Evolutionary conservation across 1,140 invertebrate genomes (phyloP).

Genomic region (Aphelenchoides besseyi): DNA sequence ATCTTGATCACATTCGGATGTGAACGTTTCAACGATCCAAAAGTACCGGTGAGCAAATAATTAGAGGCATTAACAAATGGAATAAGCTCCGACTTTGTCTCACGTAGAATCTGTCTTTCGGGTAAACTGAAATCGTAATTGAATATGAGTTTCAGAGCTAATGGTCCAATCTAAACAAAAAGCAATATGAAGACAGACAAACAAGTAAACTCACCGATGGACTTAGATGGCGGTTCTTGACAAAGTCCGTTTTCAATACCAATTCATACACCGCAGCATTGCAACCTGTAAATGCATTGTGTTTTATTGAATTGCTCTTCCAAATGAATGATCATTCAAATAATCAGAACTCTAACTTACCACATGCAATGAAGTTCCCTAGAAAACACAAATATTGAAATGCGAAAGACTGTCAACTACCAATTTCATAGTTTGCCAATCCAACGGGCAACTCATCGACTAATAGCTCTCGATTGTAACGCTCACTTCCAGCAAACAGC

Average conservation of each 20-base stretch:
- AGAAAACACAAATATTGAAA: slow-evolving; percentile 23
- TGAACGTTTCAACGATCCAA: slow-evolving; percentile 26
- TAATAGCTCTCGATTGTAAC: slow-evolving; percentile 18
- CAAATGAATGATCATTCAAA: too few relatives aligned
- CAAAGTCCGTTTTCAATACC: neutral
- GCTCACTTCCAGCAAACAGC: slow-evolving; percentile 18
- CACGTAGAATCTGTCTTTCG: slow-evolving; percentile 31
- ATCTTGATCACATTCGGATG: slow-evolving; percentile 50
- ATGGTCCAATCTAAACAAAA: slow-evolving; percentile 35
- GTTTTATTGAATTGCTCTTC: too few relatives aligned
- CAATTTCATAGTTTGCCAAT: slow-evolving; percentile 30
- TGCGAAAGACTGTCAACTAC: slow-evolving; percentile 6
- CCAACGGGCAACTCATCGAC: slow-evolving; percentile 16
- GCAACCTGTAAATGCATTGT: too few relatives aligned
- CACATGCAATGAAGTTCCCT: slow-evolving; percentile 28
- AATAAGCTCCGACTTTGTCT: slow-evolving; percentile 46
- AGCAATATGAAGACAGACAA: too few relatives aligned
- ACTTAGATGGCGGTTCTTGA: neutral
- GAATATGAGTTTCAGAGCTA: slow-evolving; percentile 50
- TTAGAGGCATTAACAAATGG: slow-evolving; percentile 28
- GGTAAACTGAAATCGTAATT: slow-evolving; percentile 41
- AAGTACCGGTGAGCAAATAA: slow-evolving; percentile 5
- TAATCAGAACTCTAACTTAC: too few relatives aligned
- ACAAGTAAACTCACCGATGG: too few relatives aligned
- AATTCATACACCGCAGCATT: slow-evolving; percentile 34